Evolutionary conservation across 2,888 invertebrate species (phyloP), one percentile per base, ranked within the genome.

Genomic region (Apamea epomidion): DNA sequence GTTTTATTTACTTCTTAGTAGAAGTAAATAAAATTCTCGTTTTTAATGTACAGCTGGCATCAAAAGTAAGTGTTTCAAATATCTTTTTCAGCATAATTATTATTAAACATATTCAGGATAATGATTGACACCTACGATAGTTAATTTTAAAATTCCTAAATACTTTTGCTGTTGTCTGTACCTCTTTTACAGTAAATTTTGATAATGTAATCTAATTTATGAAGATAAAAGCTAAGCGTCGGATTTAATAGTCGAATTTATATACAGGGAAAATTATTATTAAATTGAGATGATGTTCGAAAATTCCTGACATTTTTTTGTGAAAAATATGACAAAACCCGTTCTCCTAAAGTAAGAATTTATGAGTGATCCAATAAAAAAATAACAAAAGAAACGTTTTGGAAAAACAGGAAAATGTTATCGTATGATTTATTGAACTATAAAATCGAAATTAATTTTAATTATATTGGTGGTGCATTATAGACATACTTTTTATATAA

Each of bases 11-110:
- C n/a, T n/a, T n/a, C n/a, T n/a, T n/a, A n/a, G 37, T 18, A 25
- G 18, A 48, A 73, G 48, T 81, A 54, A 82, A 74, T 68, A 18
- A 62, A 74, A 64, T 54, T n/a, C 25, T 82, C 42, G 21, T 82
- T 62, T 62, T 58, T 18, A 42, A 37, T 74, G 32, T 74, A 82
- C 48, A 71, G 65, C 58, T 48, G 25, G 16, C 58, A 81, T 71
- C 45, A 71, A 80, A 72, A 60, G 73, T 73, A 74, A 74, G 29
- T 81, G 10, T 16, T 18, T 16, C 3, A 16, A n/a, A 48, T 75
- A 16, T 71, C 16, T 32, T 54, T 25, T 71, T n/a, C 37, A 12
- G 71, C 6, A 54, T 37, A 54, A 32, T 32, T 51, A 51, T 21
- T 62, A 16, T 48, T 51, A 51, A 29, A 51, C 25, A 42, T 64